A percentile compares a stretch with the other conserved stretches of the same genome.
phyloP scores from a whole-genome alignment of 37 sponge, comb jelly and placozoan species.

The Ephydatia muelleri region DNA sequence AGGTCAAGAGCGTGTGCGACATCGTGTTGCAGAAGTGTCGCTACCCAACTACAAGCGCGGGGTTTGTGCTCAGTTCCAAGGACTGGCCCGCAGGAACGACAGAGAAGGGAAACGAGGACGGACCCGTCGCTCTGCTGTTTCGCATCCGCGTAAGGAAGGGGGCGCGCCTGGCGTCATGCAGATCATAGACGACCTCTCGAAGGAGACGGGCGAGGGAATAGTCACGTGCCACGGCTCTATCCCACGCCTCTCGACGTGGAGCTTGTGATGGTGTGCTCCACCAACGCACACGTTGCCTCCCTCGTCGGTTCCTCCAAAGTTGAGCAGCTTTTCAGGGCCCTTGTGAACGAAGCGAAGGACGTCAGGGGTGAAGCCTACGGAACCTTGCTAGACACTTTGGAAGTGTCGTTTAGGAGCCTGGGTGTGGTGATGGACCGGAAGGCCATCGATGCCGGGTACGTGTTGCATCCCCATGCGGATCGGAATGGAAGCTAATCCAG shows the following conservation, averaged over 20 bases:
- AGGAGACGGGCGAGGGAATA: neutral
- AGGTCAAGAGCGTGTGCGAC: slow-evolving; percentile 10
- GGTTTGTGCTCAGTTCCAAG: slow-evolving; percentile 7
- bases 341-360: neutral
- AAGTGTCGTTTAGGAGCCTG: neutral
- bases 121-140: neutral
- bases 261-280: neutral
- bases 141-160: neutral
- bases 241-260: neutral
- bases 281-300: neutral
- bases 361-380: slow-evolving; percentile 3
- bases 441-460: slow-evolving; percentile 16
- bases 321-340: neutral
- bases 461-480: slow-evolving; percentile 16
- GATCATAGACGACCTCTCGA: neutral
- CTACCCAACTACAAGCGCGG: neutral
- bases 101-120: neutral
- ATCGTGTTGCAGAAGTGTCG: neutral
- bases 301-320: neutral
- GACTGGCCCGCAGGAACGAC: neutral
- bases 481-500: slow-evolving; percentile 12
- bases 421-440: neutral
- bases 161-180: neutral
- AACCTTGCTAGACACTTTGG: neutral
- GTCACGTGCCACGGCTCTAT: neutral